phyloP scores from a whole-genome alignment of 2,797 vertebrate genomes.

The Phyllotis vaccarum region DNA sequence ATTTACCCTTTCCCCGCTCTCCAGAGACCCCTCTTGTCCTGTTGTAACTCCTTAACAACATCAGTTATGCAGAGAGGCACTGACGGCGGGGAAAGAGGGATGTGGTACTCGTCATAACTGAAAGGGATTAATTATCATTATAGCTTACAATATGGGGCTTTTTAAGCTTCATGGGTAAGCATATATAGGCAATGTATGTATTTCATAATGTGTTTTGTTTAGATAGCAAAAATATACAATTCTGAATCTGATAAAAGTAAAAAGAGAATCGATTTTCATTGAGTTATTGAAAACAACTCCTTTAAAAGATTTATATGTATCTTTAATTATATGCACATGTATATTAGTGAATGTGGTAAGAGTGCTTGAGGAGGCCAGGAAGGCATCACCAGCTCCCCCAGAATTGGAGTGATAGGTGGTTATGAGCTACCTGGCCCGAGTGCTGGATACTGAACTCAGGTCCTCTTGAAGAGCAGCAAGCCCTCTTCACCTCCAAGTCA shows the following conservation, averaged over 20 bases:
- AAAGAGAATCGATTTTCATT: neutral
- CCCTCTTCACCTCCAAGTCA: neutral
- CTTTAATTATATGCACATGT: neutral
- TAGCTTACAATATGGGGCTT: neutral
- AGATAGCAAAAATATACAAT: neutral
- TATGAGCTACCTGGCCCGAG: neutral
- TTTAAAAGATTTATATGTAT: neutral
- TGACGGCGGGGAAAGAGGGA: neutral
- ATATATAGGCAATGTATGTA: neutral
- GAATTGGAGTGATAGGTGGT: neutral
- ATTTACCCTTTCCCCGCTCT: neutral
- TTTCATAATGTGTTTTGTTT: neutral
- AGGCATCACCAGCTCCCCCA: neutral
- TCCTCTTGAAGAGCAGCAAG: neutral
- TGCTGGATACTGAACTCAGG: neutral
- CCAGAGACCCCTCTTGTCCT: neutral
- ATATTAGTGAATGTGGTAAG: too few relatives aligned
- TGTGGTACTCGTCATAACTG: neutral
- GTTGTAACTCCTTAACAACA: neutral
- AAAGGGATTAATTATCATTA: neutral
- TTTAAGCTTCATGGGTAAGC: neutral
- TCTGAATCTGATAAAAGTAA: conserved; percentile 27
- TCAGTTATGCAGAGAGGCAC: neutral
- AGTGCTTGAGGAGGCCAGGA: neutral
- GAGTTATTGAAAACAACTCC: neutral